phyloP scores from a whole-genome alignment of 2,888 invertebrate genomes.

The Acleris literana region DNA sequence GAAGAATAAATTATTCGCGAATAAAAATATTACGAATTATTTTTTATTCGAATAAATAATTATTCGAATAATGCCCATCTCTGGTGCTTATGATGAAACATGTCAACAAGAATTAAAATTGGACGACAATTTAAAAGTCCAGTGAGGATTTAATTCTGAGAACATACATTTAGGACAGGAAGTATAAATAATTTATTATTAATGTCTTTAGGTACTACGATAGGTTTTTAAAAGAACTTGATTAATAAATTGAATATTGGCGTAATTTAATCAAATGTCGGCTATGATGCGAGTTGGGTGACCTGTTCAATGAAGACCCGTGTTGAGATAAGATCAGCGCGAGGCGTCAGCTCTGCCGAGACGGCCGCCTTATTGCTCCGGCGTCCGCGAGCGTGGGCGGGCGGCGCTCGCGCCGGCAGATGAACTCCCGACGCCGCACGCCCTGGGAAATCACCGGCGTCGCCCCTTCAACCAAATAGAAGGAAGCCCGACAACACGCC shows the following conservation, averaged over 20 bases:
- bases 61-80: too few relatives aligned
- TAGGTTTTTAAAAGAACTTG: too few relatives aligned
- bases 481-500: slow-evolving; percentile 39
- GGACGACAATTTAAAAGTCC: background rate
- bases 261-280: too few relatives aligned
- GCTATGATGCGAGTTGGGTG: background rate
- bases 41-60: too few relatives aligned
- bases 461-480: slow-evolving; percentile 49
- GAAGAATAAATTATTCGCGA: too few relatives aligned
- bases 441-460: slow-evolving; percentile 76
- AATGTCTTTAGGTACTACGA: too few relatives aligned
- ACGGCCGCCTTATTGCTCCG: slow-evolving; percentile 49
- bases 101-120: background rate
- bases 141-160: too few relatives aligned
- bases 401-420: slow-evolving; percentile 50
- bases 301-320: background rate
- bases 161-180: too few relatives aligned
- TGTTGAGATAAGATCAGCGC: slow-evolving; percentile 38
- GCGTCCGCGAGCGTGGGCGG: slow-evolving; percentile 43
- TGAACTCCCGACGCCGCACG: slow-evolving; percentile 62
- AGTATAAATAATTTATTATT: too few relatives aligned
- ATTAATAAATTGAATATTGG: too few relatives aligned
- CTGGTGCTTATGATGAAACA: background rate
- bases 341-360: slow-evolving; percentile 48
- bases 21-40: too few relatives aligned